Conservation (phyloP, 2,888 invertebrate genomes). For the Rosalia funebris region DNA sequence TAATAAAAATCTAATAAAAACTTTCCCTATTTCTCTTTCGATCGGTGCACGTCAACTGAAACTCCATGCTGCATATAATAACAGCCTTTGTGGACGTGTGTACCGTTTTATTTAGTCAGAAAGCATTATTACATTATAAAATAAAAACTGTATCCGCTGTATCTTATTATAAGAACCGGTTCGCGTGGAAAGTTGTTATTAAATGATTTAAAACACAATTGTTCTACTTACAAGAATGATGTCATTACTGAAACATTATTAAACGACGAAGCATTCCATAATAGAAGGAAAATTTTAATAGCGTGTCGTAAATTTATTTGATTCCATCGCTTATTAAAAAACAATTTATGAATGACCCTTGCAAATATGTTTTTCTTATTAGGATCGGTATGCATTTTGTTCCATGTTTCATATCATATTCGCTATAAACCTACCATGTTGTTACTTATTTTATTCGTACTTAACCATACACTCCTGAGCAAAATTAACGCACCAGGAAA, state of each 20-base stretch:
- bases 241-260: slow-evolving; percentile 55
- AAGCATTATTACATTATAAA: slow-evolving; percentile 52
- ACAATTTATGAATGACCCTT: background rate
- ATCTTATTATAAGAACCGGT: slow-evolving; percentile 57
- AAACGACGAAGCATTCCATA: slow-evolving; percentile 41
- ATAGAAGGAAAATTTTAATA: slow-evolving; percentile 35
- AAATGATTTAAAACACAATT: slow-evolving; percentile 60
- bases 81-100: slow-evolving; percentile 35
- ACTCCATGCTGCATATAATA: slow-evolving; percentile 24
- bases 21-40: slow-evolving; percentile 16
- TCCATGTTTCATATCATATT: background rate
- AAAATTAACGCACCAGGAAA: no score
- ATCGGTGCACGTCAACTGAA: slow-evolving; percentile 13
- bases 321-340: slow-evolving; percentile 12
- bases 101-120: slow-evolving; percentile 31
- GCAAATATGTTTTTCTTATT: background rate
- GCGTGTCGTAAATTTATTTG: slow-evolving; percentile 13
- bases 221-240: slow-evolving; percentile 60
- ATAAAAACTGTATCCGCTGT: slow-evolving; percentile 44
- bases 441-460: no score
- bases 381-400: background rate
- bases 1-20: slow-evolving; percentile 44
- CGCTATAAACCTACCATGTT: no score
- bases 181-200: slow-evolving; percentile 59
- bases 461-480: no score